Evolutionary conservation across 2,888 invertebrate species (phyloP), one percentile per base, ranked within the genome.

Genomic region (Drosophila leonis): DNA sequence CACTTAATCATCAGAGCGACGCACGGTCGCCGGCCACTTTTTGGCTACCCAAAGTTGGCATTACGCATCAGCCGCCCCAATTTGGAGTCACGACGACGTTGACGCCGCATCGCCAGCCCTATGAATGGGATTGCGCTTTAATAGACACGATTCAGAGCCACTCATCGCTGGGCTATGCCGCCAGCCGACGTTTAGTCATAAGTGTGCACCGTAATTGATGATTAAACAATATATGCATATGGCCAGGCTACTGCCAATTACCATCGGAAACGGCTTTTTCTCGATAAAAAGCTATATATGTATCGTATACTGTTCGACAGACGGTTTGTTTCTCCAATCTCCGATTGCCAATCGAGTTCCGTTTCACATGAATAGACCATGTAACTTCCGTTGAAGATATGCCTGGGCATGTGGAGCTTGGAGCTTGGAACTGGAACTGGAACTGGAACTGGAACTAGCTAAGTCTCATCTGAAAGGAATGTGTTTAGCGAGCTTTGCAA

Each of bases 1-100:
- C 83, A 83, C 85, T 83, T 83, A 83, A 83, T 83, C 83, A 83
- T 83, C 75, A n/a, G n/a, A n/a, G n/a, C 72, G 62, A 51, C 48
- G 39, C 51, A 52, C 49, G 18, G 54, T 27, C 46, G 42, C 44
- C 20, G 39, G 41, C 6, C 13, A 49, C 48, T 13, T 33, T 44
- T 56, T 64, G 62, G 69, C 83, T 88, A 86, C 83, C 71, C 72
- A 80, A 83, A 48, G 74, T 84, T 84, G 85, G 77, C 74, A 84
- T 84, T 84, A 84, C 84, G 84, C 84, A 84, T 83, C 86, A 42
- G 59, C 54, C 69, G 61, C 39, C 80, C 78, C 78, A 31, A 66
- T 82, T 86, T 71, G 84, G 90, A 84, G 84, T 90, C 84, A 84
- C 84, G 83, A 80, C 80, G 57, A 33, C 37, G 49, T 18, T 35